These are phyloP conservation scores for Chiropotes sagulatus DNA, from an alignment of 2,797 vertebrate species.

Conservation along the genomic window DNA sequence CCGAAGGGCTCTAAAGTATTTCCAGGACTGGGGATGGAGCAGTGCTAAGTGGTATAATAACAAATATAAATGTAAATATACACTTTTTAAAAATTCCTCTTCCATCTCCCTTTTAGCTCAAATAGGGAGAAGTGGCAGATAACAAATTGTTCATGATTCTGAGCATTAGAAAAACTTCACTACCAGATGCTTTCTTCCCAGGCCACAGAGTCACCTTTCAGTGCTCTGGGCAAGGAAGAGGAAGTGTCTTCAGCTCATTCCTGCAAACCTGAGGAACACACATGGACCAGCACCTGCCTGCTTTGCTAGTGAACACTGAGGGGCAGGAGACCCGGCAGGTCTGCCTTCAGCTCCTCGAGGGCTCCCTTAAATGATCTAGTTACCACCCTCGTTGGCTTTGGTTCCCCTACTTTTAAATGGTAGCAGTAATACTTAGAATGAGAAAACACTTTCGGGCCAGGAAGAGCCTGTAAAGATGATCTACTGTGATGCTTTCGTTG, in stretches of 20 bases:
- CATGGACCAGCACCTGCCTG: no score
- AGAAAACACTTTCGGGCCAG: background rate
- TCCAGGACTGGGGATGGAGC: background rate
- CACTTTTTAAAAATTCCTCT: background rate
- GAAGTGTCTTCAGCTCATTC: background rate
- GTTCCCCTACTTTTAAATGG: background rate
- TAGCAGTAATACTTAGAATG: background rate
- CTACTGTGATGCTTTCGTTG: background rate
- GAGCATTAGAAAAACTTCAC: background rate
- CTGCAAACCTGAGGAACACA: background rate
- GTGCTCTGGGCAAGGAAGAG: background rate
- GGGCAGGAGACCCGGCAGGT: background rate
- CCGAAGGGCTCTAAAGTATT: background rate
- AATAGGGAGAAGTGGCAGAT: background rate
- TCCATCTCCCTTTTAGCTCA: background rate
- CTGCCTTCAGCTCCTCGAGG: background rate
- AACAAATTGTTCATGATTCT: background rate
- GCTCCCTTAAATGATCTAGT: background rate
- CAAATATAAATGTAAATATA: background rate
- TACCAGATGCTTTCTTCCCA: background rate
- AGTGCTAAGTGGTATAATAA: background rate
- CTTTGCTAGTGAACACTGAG: accelerated
- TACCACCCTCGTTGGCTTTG: background rate
- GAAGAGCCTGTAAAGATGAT: background rate
- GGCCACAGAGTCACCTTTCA: background rate